Conservation (phyloP, 2,888 invertebrate genomes). For the Meiosimyza decipiens region DNA sequence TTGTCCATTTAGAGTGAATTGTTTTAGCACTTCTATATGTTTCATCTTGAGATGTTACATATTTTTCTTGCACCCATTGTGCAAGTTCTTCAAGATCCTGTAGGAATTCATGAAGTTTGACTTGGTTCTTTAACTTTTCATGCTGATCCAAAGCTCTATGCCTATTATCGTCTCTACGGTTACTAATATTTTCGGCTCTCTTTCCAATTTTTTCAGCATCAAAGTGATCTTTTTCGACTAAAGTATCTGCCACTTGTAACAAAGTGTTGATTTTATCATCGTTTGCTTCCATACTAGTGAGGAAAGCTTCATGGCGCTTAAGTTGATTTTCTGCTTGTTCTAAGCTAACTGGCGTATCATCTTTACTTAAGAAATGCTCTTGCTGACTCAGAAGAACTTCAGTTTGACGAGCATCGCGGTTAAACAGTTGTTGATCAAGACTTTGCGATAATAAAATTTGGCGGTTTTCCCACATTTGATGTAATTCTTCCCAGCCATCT, state of each 20-base stretch:
- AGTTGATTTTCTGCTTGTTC: conserved; percentile 98
- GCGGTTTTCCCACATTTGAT: conserved; percentile 99
- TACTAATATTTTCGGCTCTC: conserved; percentile 94
- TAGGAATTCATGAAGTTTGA: conserved; percentile 95
- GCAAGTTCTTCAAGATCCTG: conserved; percentile 95
- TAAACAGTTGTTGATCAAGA: conserved; percentile 93
- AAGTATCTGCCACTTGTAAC: conserved; percentile 90
- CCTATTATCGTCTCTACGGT: conserved; percentile 88
- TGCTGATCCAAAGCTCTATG: conserved; percentile 91
- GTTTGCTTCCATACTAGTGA: conserved; percentile 99
- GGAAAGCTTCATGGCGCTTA: conserved; percentile 98
- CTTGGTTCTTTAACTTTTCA: conserved; percentile 92
- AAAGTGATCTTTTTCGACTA: conserved; percentile 93
- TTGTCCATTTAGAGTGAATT: conserved; percentile 99
- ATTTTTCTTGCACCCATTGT: conserved; percentile 99
- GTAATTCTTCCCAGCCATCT: conserved; percentile 98
- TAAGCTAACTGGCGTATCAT: conserved; percentile 92
- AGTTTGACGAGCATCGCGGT: conserved; percentile 96
- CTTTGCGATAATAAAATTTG: conserved; percentile 95
- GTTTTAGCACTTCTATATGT: conserved; percentile 99
- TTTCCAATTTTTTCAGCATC: conserved; percentile 96
- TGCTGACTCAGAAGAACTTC: conserved; percentile 98
- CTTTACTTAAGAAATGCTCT: conserved; percentile 96
- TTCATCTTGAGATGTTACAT: conserved; percentile 98
- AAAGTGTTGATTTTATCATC: conserved; percentile 99